These are phyloP conservation scores for Hirundichthys speculiger DNA, from an alignment of 2,113 vertebrate species.

Conservation along the genomic window DNA sequence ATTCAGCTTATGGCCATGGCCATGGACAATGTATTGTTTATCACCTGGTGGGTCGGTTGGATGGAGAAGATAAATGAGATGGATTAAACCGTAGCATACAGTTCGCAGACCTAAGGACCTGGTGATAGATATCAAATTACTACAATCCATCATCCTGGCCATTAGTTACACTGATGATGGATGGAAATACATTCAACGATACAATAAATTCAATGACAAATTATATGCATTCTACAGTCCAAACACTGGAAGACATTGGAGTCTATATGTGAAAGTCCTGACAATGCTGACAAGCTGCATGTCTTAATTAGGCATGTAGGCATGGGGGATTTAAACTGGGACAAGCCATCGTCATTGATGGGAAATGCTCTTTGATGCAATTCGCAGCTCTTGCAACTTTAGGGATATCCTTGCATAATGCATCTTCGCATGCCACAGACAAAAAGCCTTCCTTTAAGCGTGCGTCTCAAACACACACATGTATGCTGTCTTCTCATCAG, in stretches of 20 bases:
- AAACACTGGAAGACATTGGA: constrained; percentile 22
- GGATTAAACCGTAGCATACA: constrained; percentile 48
- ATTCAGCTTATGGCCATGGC: constrained; percentile 5
- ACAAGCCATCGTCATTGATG: constrained; percentile 59
- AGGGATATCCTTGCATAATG: constrained; percentile 15
- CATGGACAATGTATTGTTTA: constrained; percentile 11
- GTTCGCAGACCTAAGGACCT: constrained; percentile 51
- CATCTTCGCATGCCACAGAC: neutral
- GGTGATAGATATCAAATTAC: constrained; percentile 54
- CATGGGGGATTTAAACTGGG: constrained; percentile 55
- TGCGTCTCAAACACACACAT: constrained; percentile 11
- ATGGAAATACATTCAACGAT: constrained; percentile 42
- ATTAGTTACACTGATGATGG: constrained; percentile 54
- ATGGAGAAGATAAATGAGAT: constrained; percentile 49
- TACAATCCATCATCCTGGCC: constrained; percentile 55
- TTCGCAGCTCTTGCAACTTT: constrained; percentile 40
- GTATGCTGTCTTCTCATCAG: constrained; percentile 22
- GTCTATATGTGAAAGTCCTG: constrained; percentile 26
- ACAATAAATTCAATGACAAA: constrained; percentile 39
- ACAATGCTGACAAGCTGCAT: constrained; percentile 53
- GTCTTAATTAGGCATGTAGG: constrained; percentile 64
- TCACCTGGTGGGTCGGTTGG: constrained; percentile 32
- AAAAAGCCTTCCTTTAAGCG: neutral
- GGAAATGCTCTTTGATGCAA: constrained; percentile 50
- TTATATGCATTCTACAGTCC: constrained; percentile 15